Percentiles rank a stretch among this genome's conserved stretches.
These are phyloP conservation scores for Sula dactylatra DNA, from an alignment of 2,113 vertebrate genomes.

Conservation along the genomic window DNA sequence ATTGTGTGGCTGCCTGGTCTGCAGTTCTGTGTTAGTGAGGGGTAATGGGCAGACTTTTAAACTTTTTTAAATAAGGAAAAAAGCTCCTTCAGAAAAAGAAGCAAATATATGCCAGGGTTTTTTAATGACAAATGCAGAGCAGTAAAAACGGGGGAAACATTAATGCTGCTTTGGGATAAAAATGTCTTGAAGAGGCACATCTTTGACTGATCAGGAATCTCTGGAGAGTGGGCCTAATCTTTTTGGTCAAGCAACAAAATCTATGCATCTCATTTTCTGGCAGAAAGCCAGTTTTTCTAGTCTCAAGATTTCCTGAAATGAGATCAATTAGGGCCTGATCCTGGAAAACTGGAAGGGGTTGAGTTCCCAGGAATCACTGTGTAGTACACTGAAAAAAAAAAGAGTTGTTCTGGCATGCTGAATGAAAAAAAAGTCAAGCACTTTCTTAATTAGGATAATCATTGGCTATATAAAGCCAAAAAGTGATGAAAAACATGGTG, in stretches of 20 bases:
- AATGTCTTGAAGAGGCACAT: neutral
- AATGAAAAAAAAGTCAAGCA: neutral
- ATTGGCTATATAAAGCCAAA: neutral
- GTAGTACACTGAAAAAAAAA: neutral
- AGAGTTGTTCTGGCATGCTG: neutral
- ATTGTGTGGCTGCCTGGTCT: neutral
- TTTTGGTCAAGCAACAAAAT: neutral
- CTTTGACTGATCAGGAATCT: slow-evolving; percentile 43
- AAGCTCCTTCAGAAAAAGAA: neutral
- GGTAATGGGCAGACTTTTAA: neutral
- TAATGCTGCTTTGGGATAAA: neutral
- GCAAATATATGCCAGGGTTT: neutral
- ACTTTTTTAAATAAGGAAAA: neutral
- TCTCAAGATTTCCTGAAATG: neutral
- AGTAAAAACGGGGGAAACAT: neutral
- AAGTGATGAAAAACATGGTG: neutral
- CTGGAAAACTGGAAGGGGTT: neutral
- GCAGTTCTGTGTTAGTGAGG: neutral
- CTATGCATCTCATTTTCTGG: neutral
- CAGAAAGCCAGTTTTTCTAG: neutral
- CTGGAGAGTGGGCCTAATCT: neutral
- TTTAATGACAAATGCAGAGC: neutral
- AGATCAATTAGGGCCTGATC: neutral
- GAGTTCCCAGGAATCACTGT: neutral
- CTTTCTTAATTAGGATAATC: neutral